Evolutionary conservation across 2,888 invertebrate species (phyloP).

Genomic region (Rhingia rostrata): DNA sequence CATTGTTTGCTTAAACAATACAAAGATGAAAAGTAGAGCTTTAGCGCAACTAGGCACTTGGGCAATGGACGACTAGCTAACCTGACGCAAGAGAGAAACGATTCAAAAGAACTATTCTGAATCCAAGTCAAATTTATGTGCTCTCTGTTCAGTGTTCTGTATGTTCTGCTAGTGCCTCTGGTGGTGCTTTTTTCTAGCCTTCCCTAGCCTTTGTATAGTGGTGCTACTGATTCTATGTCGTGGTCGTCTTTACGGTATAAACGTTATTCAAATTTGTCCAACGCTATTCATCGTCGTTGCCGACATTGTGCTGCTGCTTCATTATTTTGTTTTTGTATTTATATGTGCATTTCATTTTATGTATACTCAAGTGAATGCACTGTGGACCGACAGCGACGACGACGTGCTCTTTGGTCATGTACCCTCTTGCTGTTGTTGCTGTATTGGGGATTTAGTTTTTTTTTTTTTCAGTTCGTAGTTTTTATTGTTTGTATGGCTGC

Average conservation of each 20-base stretch:
- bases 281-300: slow-evolving; percentile 48
- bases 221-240: slow-evolving; percentile 42
- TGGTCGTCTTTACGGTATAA: slow-evolving; percentile 70
- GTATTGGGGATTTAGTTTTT: slow-evolving; percentile 51
- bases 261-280: slow-evolving; percentile 71
- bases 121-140: slow-evolving; percentile 16
- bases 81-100: slow-evolving; percentile 21
- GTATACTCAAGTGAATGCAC: slow-evolving; percentile 69
- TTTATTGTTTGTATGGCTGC: slow-evolving; percentile 61
- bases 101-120: slow-evolving; percentile 34
- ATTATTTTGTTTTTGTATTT: slow-evolving; percentile 62
- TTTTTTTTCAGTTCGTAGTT: slow-evolving; percentile 28
- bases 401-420: slow-evolving; percentile 54
- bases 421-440: slow-evolving; percentile 30
- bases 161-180: background rate
- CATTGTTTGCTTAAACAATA: slow-evolving; percentile 57
- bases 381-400: slow-evolving; percentile 52
- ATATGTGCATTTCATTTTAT: slow-evolving; percentile 59
- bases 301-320: slow-evolving; percentile 33
- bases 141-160: slow-evolving; percentile 3
- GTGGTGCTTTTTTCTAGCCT: slow-evolving; percentile 18
- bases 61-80: background rate
- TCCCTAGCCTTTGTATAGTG: slow-evolving; percentile 56
- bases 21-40: slow-evolving; percentile 13
- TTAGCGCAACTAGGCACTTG: slow-evolving; percentile 6